Conservation (phyloP, 30 jellyfish, hydroid and myxozoan genomes). For the Turritopsis rubra region DNA sequence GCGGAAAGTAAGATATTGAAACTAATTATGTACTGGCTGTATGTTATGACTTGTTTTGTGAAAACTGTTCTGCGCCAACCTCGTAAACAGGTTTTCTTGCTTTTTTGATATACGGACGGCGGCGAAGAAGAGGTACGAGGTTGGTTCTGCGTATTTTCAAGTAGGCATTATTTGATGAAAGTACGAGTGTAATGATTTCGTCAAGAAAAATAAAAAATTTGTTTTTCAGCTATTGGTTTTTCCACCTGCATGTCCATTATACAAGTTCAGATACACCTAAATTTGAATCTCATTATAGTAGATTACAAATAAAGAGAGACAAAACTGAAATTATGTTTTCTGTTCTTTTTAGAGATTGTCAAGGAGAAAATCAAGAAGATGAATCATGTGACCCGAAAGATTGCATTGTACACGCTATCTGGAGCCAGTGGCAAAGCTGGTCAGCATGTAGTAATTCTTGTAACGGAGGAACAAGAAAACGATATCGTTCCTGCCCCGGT, state of each 20-base stretch:
- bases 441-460: slow-evolving; percentile 73
- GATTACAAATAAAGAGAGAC: neutral
- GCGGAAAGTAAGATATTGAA: slow-evolving; percentile 35
- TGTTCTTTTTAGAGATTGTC: slow-evolving; percentile 34
- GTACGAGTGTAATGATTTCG: too few relatives aligned
- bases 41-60: too few relatives aligned
- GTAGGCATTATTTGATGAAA: too few relatives aligned
- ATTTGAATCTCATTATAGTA: neutral
- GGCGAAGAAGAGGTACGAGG: too few relatives aligned
- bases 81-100: neutral
- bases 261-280: too few relatives aligned
- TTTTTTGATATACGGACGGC: neutral
- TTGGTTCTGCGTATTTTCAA: too few relatives aligned
- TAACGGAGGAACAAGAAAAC: slow-evolving; percentile 73
- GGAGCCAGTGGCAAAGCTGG: slow-evolving; percentile 94
- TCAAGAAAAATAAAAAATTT: too few relatives aligned
- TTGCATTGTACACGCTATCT: slow-evolving; percentile 55
- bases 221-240: too few relatives aligned
- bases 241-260: too few relatives aligned
- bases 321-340: neutral
- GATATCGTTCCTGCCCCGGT: slow-evolving; percentile 75
- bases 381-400: slow-evolving; percentile 40
- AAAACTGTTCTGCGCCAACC: neutral
- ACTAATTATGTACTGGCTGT: too few relatives aligned
- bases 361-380: slow-evolving; percentile 42